Evolutionary conservation across 2,113 vertebrate genomes (phyloP), one percentile per base, ranked within the genome.

Genomic region (Carassius auratus): DNA sequence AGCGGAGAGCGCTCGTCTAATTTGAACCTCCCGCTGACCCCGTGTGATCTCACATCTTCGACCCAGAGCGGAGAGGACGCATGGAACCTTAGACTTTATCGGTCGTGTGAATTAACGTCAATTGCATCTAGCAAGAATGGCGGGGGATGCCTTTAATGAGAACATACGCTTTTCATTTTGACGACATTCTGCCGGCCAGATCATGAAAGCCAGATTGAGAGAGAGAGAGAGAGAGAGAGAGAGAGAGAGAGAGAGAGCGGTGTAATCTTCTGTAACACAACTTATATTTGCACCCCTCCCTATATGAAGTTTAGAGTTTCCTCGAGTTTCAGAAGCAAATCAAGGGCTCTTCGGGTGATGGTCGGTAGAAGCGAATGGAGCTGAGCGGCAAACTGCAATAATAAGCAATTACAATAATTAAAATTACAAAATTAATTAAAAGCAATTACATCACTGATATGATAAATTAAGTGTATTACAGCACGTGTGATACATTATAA

Each of bases 151-250:
- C 83, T 85, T 89, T 86, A 86, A 88, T 87, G 86, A 80, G 89
- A 93, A 93, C 92, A 94, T 93, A 89, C 91, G 91, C 91, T 92
- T 93, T 89, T 91, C 84, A 94, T 94, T 93, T 93, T 86, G 88
- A 86, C 89, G 86, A 82, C 86, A 77, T 87, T 73, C 86, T 74
- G 23, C 50, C 76, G 78, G 64, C n/a, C 48, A 89, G 88, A 87
- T 87, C 87, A 83, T 85, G 89, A 85, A 87, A 87, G 80, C 79
- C 68, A 82, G 78, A 84, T 26, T 52, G 59, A 81, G 84, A 79
- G n/a, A 13, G n/a, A 81, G 4, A 8, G 48, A 74, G 38, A 68
- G 59, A 71, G 78, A 81, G 38, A 81, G 79, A 57, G 57, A 14
- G 57, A 14, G n/a, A 81, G 6, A 13, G 36, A 68, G 38, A 68